These are phyloP conservation scores for Enhydra lutris DNA, from an alignment of 2,113 vertebrate species.

Conservation along the genomic window DNA sequence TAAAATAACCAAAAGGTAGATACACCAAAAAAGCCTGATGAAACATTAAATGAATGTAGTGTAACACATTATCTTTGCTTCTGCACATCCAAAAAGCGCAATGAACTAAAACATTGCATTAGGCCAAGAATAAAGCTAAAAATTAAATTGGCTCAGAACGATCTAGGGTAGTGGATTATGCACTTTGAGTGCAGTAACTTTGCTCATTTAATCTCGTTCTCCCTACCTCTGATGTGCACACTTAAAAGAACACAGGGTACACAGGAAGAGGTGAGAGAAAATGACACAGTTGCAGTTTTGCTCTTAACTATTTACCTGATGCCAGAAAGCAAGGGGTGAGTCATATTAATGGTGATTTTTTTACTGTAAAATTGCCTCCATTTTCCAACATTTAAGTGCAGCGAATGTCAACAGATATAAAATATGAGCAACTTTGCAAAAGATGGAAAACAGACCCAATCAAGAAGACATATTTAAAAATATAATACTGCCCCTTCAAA, in stretches of 20 bases:
- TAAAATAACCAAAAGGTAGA: slow-evolving; percentile 89
- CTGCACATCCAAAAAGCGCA: slow-evolving; percentile 88
- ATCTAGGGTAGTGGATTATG: slow-evolving; percentile 85
- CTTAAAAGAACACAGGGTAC: slow-evolving; percentile 63
- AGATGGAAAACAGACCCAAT: slow-evolving; percentile 84
- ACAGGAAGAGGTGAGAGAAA: slow-evolving; percentile 44
- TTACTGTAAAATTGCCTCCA: slow-evolving; percentile 75
- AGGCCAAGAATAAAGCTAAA: slow-evolving; percentile 88
- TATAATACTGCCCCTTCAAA: slow-evolving; percentile 86
- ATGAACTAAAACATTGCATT: slow-evolving; percentile 91
- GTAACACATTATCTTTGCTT: slow-evolving; percentile 90
- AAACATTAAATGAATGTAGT: slow-evolving; percentile 89
- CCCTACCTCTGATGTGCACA: slow-evolving; percentile 77
- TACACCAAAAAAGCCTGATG: slow-evolving; percentile 85
- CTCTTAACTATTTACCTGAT: slow-evolving; percentile 51
- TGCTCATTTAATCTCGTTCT: slow-evolving; percentile 84
- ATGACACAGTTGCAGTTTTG: neutral
- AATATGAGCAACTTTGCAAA: slow-evolving; percentile 81
- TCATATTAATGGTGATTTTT: slow-evolving; percentile 63
- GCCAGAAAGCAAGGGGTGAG: neutral
- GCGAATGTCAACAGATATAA: slow-evolving; percentile 77
- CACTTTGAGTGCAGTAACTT: slow-evolving; percentile 85
- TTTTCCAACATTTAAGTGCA: slow-evolving; percentile 82
- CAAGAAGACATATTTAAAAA: slow-evolving; percentile 86
- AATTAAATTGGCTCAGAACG: slow-evolving; percentile 87